Evolutionary conservation across 2,888 invertebrate genomes (phyloP).

Genomic region (Eupithecia exiguata): DNA sequence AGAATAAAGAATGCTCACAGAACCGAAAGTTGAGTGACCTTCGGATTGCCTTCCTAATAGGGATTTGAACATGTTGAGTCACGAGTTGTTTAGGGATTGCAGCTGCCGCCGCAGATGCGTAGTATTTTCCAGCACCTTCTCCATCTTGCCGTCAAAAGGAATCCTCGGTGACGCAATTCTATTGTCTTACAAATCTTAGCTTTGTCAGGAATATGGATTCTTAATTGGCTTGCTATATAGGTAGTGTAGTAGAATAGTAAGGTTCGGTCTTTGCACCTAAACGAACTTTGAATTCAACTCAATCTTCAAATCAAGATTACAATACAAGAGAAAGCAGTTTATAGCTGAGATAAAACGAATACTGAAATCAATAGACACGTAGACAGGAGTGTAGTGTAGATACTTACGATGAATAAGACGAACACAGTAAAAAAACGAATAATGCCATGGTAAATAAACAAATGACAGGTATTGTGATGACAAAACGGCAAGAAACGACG

Average conservation of each 20-base stretch:
- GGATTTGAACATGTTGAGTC: constrained; percentile 30
- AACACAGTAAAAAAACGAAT: constrained; percentile 2
- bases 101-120: constrained; percentile 29
- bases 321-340: constrained; percentile 20
- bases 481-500: constrained; percentile 10
- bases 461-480: constrained; percentile 3
- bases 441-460: constrained; percentile 1
- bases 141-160: constrained; percentile 2
- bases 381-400: background rate
- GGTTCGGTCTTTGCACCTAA: constrained; percentile 36
- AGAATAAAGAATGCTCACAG: constrained; percentile 15
- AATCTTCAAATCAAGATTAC: constrained; percentile 18
- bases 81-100: constrained; percentile 21
- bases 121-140: constrained; percentile 18
- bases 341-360: background rate
- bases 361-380: constrained; percentile 1
- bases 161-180: constrained; percentile 24
- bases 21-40: constrained; percentile 32
- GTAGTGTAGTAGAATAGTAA: constrained; percentile 32
- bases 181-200: constrained; percentile 30
- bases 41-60: constrained; percentile 25
- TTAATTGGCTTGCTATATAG: constrained; percentile 10
- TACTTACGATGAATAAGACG: constrained; percentile 2
- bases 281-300: constrained; percentile 21
- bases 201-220: constrained; percentile 27